Evolutionary conservation across 2,113 vertebrate genomes (phyloP).

Genomic region (Raja brachyura): DNA sequence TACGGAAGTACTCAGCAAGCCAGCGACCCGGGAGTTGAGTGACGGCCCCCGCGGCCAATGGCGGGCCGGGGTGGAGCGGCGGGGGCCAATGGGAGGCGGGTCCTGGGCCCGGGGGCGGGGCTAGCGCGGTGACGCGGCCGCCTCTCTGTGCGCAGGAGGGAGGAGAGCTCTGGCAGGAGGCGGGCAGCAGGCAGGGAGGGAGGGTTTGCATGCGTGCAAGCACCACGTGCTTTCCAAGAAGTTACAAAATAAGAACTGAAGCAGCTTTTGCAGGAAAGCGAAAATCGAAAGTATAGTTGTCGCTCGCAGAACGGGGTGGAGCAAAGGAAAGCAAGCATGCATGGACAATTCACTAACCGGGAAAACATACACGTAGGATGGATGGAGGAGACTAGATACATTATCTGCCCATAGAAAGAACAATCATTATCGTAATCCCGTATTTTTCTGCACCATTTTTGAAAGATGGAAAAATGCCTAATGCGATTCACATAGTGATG

Average conservation of each 20-base stretch:
- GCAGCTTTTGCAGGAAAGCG: background rate
- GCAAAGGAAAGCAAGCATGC: background rate
- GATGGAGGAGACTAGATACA: background rate
- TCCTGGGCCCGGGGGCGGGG: background rate
- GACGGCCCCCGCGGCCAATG: background rate
- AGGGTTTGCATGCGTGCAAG: background rate
- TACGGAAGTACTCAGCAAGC: background rate
- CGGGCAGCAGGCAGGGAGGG: background rate
- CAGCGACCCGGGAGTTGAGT: background rate
- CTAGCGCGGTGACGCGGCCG: background rate
- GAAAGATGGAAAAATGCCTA: too few species aligned
- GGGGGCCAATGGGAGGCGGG: background rate
- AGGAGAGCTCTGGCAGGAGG: too few species aligned
- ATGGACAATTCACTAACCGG: too few species aligned
- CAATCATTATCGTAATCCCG: too few species aligned
- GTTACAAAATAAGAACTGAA: background rate
- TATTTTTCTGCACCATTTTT: too few species aligned
- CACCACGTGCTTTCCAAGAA: constrained; percentile 32
- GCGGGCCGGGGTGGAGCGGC: too few species aligned
- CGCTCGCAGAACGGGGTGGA: too few species aligned
- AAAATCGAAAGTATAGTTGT: background rate
- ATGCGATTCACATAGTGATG: too few species aligned
- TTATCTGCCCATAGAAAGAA: background rate
- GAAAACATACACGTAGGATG: background rate
- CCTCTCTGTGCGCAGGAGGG: too few species aligned